These are phyloP conservation scores for Antennarius maculatus DNA, from an alignment of 2,797 vertebrate genomes.

Conservation along the genomic window DNA sequence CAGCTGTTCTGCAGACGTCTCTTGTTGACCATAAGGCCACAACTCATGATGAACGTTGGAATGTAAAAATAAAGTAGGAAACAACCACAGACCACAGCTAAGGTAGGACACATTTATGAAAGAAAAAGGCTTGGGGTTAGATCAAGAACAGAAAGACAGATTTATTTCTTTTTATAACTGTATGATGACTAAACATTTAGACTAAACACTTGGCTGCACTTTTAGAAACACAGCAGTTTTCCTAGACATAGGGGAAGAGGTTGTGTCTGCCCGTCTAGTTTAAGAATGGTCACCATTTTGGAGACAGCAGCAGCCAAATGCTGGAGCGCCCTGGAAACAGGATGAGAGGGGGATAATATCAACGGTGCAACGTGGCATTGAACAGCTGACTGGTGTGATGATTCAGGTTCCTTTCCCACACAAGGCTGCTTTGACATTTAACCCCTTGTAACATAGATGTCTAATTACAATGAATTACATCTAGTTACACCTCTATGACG, in stretches of 20 bases:
- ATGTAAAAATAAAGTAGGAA: conserved; percentile 22
- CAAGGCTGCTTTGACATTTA: conserved; percentile 30
- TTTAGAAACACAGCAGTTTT: conserved; percentile 7
- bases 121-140: background rate
- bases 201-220: background rate
- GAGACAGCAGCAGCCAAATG: conserved; percentile 34
- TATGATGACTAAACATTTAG: conserved; percentile 2
- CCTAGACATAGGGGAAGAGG: conserved; percentile 14
- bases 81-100: conserved; percentile 12
- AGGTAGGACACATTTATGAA: conserved; percentile 10
- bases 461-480: conserved; percentile 3
- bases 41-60: conserved; percentile 24
- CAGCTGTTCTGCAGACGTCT: conserved; percentile 53
- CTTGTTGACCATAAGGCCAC: conserved; percentile 62
- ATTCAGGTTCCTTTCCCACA: conserved; percentile 46
- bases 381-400: conserved; percentile 73
- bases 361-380: conserved; percentile 79
- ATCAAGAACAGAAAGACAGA: background rate
- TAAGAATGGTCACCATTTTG: conserved; percentile 18
- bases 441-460: conserved; percentile 24
- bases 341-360: conserved; percentile 55
- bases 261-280: conserved; percentile 23
- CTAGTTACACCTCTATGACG: background rate
- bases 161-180: background rate
- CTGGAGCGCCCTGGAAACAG: conserved; percentile 29